Evolutionary conservation across 2,888 invertebrate species (phyloP).

Genomic region (Spialia ferax): DNA sequence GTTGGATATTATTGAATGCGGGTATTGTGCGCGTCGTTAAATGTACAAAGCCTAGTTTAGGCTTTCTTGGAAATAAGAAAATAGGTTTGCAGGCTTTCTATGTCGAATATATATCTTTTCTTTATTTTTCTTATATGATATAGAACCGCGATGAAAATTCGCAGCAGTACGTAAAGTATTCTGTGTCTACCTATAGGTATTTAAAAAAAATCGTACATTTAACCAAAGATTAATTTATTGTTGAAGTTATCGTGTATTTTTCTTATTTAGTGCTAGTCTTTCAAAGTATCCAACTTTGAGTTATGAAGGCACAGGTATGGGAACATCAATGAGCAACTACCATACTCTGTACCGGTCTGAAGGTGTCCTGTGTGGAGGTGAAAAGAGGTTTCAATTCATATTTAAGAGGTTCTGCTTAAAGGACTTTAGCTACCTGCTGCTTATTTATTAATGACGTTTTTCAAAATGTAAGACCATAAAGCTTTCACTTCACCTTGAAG

Average conservation of each 20-base stretch:
- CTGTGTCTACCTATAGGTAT: too few relatives aligned
- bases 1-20: conserved; percentile 20
- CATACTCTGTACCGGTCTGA: not conserved
- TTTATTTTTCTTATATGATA: not conserved
- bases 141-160: too few relatives aligned
- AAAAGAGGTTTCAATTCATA: conserved; percentile 19
- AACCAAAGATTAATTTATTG: too few relatives aligned
- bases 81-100: not conserved
- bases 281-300: not conserved
- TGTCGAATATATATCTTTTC: not conserved
- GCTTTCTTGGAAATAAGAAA: conserved; percentile 1
- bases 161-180: too few relatives aligned
- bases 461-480: not conserved
- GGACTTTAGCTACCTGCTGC: conserved; percentile 13
- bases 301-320: not conserved
- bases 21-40: conserved; percentile 19
- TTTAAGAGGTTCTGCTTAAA: conserved; percentile 12
- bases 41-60: conserved; percentile 10
- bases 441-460: conserved; percentile 31
- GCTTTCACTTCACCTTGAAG: not conserved
- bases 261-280: not conserved
- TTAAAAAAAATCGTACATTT: too few relatives aligned
- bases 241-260: too few relatives aligned
- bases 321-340: not conserved
- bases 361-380: not conserved